Conservation (phyloP, 2,888 invertebrate species). For the Pediacus dermestoides region DNA sequence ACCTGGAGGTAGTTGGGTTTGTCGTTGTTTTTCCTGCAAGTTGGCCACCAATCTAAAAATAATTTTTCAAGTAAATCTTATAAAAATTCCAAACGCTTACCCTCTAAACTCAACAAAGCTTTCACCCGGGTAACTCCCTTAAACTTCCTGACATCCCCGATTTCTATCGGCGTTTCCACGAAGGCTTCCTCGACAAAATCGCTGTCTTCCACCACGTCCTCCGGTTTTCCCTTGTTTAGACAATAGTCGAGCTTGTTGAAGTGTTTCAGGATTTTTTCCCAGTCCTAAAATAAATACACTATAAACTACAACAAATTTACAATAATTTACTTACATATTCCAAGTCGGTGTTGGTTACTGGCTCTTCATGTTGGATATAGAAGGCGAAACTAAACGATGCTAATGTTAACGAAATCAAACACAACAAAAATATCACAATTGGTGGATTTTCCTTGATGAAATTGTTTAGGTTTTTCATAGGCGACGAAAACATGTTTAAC, state of each 20-base stretch:
- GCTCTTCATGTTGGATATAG: background rate
- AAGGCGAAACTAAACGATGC: background rate
- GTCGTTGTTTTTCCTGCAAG: background rate
- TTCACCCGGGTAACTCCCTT: too few species aligned
- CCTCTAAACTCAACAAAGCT: too few species aligned
- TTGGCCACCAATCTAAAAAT: background rate
- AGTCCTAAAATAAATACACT: background rate
- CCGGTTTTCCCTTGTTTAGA: background rate
- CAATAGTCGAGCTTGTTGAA: constrained; percentile 1
- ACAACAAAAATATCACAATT: background rate
- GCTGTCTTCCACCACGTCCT: background rate
- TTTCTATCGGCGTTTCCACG: background rate
- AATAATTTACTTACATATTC: background rate
- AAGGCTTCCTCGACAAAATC: background rate
- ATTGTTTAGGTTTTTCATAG: background rate
- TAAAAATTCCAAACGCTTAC: too few species aligned
- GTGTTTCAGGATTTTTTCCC: background rate
- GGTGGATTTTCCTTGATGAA: background rate
- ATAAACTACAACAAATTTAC: background rate
- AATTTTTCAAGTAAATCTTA: too few species aligned
- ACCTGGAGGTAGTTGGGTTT: background rate
- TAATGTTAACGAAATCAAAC: background rate
- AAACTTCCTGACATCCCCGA: too few species aligned
- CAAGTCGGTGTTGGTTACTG: background rate
- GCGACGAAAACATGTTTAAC: constrained; percentile 2